A percentile compares a stretch with the other conserved stretches of the same genome.
phyloP scores from a whole-genome alignment of 2,888 invertebrate species.

The Epinotia nisella region DNA sequence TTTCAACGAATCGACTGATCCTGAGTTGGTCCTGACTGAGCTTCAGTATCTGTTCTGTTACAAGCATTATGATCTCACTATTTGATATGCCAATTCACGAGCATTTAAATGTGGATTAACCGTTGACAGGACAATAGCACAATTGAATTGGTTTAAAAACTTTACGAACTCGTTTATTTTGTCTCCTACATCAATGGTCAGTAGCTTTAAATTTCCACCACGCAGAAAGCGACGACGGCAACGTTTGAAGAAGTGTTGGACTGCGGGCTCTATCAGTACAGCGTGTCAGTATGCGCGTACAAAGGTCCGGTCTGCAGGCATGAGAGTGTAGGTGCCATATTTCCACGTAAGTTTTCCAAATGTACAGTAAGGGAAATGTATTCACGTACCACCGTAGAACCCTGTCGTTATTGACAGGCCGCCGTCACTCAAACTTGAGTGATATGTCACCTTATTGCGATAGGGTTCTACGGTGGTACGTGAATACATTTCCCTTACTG shows the following conservation, averaged over 20 bases:
- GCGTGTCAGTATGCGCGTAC: slow-evolving; percentile 58
- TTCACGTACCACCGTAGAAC: too few species aligned
- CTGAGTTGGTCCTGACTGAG: not conserved
- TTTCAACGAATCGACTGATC: not conserved
- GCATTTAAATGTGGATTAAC: too few species aligned
- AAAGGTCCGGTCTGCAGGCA: slow-evolving; percentile 46
- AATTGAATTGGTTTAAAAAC: not conserved
- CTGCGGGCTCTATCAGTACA: slow-evolving; percentile 55
- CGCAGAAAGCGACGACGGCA: slow-evolving; percentile 61
- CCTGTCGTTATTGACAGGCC: too few species aligned
- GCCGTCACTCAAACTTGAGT: too few species aligned
- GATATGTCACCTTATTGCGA: too few species aligned
- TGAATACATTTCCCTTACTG: too few species aligned
- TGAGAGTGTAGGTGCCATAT: slow-evolving; percentile 51
- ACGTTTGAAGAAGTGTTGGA: slow-evolving; percentile 54
- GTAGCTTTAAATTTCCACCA: not conserved
- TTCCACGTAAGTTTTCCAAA: slow-evolving; percentile 60
- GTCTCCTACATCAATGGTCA: not conserved
- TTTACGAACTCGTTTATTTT: not conserved
- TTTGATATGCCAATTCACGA: too few species aligned
- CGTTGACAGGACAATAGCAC: too few species aligned
- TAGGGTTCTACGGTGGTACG: too few species aligned
- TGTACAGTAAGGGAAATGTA: too few species aligned
- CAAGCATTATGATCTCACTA: not conserved
- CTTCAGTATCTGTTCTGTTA: too few species aligned